phyloP scores from a whole-genome alignment of 2,888 invertebrate genomes.

The Nymphalis c-album region DNA sequence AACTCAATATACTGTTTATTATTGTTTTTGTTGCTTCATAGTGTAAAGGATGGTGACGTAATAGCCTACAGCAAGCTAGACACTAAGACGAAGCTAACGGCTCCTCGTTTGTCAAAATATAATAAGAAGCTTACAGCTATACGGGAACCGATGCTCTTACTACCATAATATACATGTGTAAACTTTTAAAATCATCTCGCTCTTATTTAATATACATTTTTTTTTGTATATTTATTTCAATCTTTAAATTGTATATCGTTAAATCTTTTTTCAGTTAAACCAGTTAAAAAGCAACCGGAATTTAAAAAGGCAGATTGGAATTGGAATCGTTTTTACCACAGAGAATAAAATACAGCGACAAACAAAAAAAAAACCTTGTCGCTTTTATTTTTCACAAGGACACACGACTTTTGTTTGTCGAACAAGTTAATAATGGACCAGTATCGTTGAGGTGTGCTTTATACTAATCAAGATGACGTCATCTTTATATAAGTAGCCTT shows the following conservation, averaged over 20 bases:
- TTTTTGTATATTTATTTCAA: background rate
- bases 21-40: too few species aligned
- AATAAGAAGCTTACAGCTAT: too few species aligned
- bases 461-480: background rate
- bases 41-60: too few species aligned
- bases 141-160: too few species aligned
- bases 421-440: slow-evolving; percentile 26
- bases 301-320: slow-evolving; percentile 36
- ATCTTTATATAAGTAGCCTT: background rate
- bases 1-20: too few species aligned
- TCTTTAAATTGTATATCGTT: background rate
- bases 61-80: too few species aligned
- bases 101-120: too few species aligned
- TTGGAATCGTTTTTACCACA: slow-evolving; percentile 39
- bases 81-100: too few species aligned
- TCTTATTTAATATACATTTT: too few species aligned
- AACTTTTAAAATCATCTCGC: too few species aligned
- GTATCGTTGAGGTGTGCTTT: background rate
- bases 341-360: slow-evolving; percentile 37
- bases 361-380: slow-evolving; percentile 31
- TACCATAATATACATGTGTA: too few species aligned
- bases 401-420: slow-evolving; percentile 29
- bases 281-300: slow-evolving; percentile 27
- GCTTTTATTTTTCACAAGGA: slow-evolving; percentile 26
- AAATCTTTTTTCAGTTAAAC: slow-evolving; percentile 28